phyloP scores from a whole-genome alignment of 2,797 vertebrate genomes.

The Stomatorhinus walkeri region DNA sequence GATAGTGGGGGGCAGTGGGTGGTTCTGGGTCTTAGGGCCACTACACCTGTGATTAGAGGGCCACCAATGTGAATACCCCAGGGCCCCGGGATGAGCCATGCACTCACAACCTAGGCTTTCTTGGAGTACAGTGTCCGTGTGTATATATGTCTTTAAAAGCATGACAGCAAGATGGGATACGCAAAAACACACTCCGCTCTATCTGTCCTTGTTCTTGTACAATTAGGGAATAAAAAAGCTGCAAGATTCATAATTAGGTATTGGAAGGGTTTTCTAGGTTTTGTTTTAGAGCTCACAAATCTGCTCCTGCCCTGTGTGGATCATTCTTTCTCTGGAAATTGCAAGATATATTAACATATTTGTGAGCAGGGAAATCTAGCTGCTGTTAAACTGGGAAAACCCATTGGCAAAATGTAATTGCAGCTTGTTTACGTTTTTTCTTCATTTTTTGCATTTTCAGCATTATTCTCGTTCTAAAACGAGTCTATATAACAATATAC shows the following conservation, averaged over 20 bases:
- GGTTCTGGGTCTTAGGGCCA: not conserved
- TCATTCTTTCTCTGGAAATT: not conserved
- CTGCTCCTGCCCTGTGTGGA: not conserved
- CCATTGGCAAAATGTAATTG: not conserved
- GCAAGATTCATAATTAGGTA: not conserved
- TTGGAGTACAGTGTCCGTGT: not conserved
- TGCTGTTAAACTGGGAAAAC: not conserved
- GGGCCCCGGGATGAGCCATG: not conserved
- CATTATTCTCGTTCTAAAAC: not conserved
- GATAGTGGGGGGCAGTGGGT: not conserved
- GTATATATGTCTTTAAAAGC: not conserved
- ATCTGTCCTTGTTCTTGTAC: not conserved
- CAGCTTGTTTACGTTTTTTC: not conserved
- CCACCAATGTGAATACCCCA: not conserved
- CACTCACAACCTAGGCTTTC: not conserved
- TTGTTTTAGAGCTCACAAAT: not conserved
- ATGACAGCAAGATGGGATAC: not conserved
- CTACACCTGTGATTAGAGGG: not conserved
- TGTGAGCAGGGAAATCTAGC: not conserved
- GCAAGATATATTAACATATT: not conserved
- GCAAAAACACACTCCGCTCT: not conserved
- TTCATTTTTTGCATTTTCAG: not conserved
- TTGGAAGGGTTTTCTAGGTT: not conserved
- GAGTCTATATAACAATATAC: not conserved
- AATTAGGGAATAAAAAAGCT: not conserved